Base-by-base conservation (phyloP, 1,140 invertebrate species). In the Drosophila kurseongensis region DNA sequence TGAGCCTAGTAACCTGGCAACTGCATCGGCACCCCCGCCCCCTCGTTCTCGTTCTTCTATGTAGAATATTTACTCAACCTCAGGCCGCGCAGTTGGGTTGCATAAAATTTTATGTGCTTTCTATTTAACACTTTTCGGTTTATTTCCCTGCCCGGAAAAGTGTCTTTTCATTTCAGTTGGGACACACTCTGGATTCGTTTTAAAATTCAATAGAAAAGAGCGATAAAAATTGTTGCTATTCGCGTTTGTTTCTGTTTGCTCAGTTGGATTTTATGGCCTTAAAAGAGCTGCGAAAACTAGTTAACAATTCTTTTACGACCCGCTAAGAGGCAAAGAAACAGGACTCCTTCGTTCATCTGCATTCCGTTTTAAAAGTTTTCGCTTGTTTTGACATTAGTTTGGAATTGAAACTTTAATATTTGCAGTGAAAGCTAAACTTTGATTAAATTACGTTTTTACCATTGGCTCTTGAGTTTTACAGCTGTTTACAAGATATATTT, bases 101-200 rank as follows among this genome's bases (percentile, higher is more conserved):
- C 80, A 83, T 83, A 84, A 79, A 83, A 83, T 83, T 84, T 83
- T 79, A 83, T 83, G 80, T 79, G 80, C 61, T 78, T 83, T 83
- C 80, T 83, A 83, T 83, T 83, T 83, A 84, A 83, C 80, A 84
- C 80, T 84, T 79, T 76, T 79, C 69, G 35, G 14, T 54, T 48
- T 61, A 45, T 71, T 57, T 40, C 41, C 27, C 8, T 18, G 27
- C 44, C 29, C 36, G 51, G n/a, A 57, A 41, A 62, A 79, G 77
- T 78, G 59, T 83, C 55, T 83, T 78, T 83, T 78, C 79, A 73
- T 82, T 77, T 38, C 52, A 65, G 58, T 58, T 56, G 36, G 14
- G 35, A 59, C 78, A 81, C 60, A 75, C 61, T 61, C 41, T 47
- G 14, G 56, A 71, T 61, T 60, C 62, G 45, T 76, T 83, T 83